phyloP scores from a whole-genome alignment of 1,140 invertebrate genomes.

The Helicoverpa armigera region DNA sequence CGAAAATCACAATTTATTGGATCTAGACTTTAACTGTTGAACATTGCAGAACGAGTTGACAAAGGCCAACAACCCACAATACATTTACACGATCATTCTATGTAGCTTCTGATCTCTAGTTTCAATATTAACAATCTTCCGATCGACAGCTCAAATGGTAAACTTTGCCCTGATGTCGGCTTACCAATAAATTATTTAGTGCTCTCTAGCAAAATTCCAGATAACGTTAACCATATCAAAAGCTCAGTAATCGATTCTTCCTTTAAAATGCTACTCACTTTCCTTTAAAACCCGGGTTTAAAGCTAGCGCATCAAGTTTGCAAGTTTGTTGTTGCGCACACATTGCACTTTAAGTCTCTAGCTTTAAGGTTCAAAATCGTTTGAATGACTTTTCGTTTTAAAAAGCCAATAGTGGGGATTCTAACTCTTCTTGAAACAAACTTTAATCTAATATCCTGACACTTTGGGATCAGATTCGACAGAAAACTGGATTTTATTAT shows the following conservation, averaged over 20 bases:
- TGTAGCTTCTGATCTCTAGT: background rate
- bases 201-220: slow-evolving; percentile 16
- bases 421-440: slow-evolving; percentile 45
- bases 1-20: too few species aligned
- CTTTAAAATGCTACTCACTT: slow-evolving; percentile 50
- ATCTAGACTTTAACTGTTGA: too few species aligned
- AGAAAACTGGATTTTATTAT: slow-evolving; percentile 4
- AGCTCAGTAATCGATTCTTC: slow-evolving; percentile 41
- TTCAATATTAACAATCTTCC: background rate
- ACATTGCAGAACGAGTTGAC: too few species aligned
- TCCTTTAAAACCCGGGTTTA: slow-evolving; percentile 41
- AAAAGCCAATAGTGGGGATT: slow-evolving; percentile 41
- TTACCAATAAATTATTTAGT: slow-evolving; percentile 11
- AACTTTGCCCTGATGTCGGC: background rate
- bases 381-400: background rate
- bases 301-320: slow-evolving; percentile 31
- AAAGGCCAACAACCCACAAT: background rate
- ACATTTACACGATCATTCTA: background rate
- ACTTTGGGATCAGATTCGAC: slow-evolving; percentile 38
- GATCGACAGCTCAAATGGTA: background rate
- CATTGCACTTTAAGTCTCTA: background rate
- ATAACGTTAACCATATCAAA: slow-evolving; percentile 25
- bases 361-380: slow-evolving; percentile 9
- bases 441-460: slow-evolving; percentile 49
- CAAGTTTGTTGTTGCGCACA: background rate